Conservation (phyloP, 2,797 vertebrate species). For the Staurois parvus region DNA sequence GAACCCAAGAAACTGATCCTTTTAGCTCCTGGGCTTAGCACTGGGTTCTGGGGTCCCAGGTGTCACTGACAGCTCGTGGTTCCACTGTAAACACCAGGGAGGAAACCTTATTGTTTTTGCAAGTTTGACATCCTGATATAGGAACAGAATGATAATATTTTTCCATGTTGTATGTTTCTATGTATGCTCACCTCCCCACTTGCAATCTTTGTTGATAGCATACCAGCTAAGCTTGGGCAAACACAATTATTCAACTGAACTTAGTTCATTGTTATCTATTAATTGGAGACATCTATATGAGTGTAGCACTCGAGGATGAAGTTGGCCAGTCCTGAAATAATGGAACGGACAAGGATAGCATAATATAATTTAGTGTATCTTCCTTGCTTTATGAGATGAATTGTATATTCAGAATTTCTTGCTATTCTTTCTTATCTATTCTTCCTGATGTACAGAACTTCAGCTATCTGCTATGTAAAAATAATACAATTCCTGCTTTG, state of each 20-base stretch:
- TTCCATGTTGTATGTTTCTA: not conserved
- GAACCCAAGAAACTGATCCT: too few relatives aligned
- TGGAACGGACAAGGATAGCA: not conserved
- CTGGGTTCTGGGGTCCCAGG: too few relatives aligned
- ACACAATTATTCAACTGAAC: not conserved
- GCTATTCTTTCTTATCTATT: not conserved
- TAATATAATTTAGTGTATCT: not conserved
- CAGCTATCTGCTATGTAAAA: conserved; percentile 1
- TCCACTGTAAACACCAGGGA: too few relatives aligned
- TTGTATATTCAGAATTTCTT: not conserved
- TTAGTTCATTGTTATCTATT: not conserved
- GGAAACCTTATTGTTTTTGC: too few relatives aligned
- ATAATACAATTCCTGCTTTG: not conserved
- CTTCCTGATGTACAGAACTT: not conserved
- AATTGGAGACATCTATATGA: not conserved
- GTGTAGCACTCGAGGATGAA: not conserved
- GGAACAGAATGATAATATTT: too few relatives aligned
- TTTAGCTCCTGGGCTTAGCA: too few relatives aligned
- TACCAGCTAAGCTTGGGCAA: not conserved
- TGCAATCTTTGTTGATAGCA: not conserved
- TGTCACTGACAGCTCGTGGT: too few relatives aligned
- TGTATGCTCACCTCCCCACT: too few relatives aligned
- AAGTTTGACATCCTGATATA: too few relatives aligned
- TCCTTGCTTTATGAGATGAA: conserved; percentile 1
- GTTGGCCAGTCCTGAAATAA: not conserved